Base-by-base conservation (phyloP, 2,797 vertebrate species). In the Chaenodraco wilsoni region DNA sequence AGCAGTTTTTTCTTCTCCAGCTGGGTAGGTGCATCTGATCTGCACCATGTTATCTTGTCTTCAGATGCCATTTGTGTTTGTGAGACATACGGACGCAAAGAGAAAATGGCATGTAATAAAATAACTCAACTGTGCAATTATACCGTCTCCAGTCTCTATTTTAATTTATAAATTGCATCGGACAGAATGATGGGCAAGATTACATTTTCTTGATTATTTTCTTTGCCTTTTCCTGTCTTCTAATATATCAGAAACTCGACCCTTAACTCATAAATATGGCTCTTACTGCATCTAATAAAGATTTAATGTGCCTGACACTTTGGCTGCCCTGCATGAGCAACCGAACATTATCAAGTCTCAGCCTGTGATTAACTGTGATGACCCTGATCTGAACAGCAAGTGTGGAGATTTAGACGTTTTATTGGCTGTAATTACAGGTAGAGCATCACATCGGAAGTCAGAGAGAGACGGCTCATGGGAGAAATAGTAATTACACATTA, bases 31-130 rank as follows among this genome's bases (percentile, higher is more conserved):
- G 78, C 60, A 56, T 69, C 57, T 54, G 70, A 60, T 72, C 54
- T 37, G 59, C 73, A 81, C 69, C 72, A 76, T 63, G 65, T 80
- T 4, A 48, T 61, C 40, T 77, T 14, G 10, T 82, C 33, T 56
- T 74, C 33, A 50, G 21, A 55, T 84, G 69, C 67, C 71, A 52
- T 76, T 56, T 75, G 41, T 56, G 27, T 50, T 44, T 50, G 60
- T 33, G 50, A 58, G 31, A 63, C 14, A 31, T 57, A 40, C 46
- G 33, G 68, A 68, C 78, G 76, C 69, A 70, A 82, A 65, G 52
- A 49, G 55, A 79, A 88, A 85, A 87, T 82, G 85, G 84, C 91
- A 92, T 87, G 86, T 88, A 94, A 93, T 94, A 94, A 94, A 94
- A 85, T 33, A 84, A 78, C 70, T 83, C 79, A 81, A 62, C 74